Percentiles rank a stretch among this genome's conserved stretches.
Evolutionary conservation across 1,140 invertebrate species (phyloP).

Genomic region (Acromyrmex charruanus): DNA sequence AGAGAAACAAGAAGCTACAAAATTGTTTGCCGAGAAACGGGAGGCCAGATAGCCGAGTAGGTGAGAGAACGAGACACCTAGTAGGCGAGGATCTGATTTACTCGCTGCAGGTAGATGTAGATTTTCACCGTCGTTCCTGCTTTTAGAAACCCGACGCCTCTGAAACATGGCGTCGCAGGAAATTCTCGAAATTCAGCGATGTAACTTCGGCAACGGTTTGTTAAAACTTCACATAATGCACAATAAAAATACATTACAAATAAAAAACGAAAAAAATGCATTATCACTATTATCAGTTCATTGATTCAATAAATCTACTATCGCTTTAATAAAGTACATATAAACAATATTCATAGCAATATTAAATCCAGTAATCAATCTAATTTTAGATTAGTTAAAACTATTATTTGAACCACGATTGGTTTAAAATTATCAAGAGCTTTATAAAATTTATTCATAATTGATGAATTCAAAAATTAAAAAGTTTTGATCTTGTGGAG

Average conservation of each 20-base stretch:
- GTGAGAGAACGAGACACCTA: constrained; percentile 10
- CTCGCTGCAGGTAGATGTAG: constrained; percentile 44
- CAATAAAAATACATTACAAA: background rate
- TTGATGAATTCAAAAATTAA: constrained; percentile 14
- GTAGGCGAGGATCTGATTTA: constrained; percentile 67
- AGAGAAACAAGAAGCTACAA: constrained; percentile 49
- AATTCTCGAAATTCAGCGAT: constrained; percentile 41
- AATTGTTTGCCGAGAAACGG: constrained; percentile 49
- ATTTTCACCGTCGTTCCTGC: constrained; percentile 48
- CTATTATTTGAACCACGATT: background rate
- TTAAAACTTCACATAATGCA: constrained; percentile 20
- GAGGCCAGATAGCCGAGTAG: background rate
- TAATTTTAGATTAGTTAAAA: constrained; percentile 6
- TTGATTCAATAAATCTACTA: background rate
- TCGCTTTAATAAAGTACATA: background rate
- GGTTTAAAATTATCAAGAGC: background rate
- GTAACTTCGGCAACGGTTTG: background rate
- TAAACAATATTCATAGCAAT: background rate
- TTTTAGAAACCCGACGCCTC: constrained; percentile 7
- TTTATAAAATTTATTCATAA: background rate
- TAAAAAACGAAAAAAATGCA: background rate
- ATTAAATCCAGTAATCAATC: background rate
- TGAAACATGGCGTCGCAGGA: constrained; percentile 14
- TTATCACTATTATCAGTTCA: background rate
- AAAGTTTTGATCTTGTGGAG: background rate